Evolutionary conservation across 2,888 invertebrate species (phyloP), one percentile per base, ranked within the genome.

Genomic region (Patella depressa): DNA sequence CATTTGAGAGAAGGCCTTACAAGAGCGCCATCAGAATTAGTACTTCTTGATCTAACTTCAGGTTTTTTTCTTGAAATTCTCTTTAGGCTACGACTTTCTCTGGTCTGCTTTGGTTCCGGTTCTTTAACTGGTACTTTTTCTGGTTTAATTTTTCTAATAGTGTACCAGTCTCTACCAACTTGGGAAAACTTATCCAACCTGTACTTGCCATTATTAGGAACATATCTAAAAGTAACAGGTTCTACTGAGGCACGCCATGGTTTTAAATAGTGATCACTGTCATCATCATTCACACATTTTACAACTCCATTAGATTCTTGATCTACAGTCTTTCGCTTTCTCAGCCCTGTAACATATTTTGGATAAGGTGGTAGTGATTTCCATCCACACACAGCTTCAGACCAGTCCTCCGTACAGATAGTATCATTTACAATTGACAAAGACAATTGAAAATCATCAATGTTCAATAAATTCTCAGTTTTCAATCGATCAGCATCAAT

Each of bases 191-290:
- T 89, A n/a, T 81, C 74, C 9, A 84, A 83, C 73, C 89, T 80
- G 74, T 89, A 89, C 72, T 84, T 84, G 5, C 88, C 89, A 76
- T 88, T 89, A 75, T 88, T 86, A 19, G 84, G 82, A 19, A 89
- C 83, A 76, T 89, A 89, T 34, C 88, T 81, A 77, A 86, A 89
- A 0, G 89, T 89, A 14, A 84, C 85, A n/a, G 88, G 87, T 78
- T 89, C 89, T 2, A 89, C 87, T 73, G 86, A 85, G 15, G 85
- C 85, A 79, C 88, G 88, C 88, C 88, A 89, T 4, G 82, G 78
- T 14, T 86, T 82, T 17, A 82, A 78, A 17, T 83, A 81, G 45
- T 80, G 81, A 17, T 74, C 79, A 53, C 81, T 81, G 76, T 79
- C 83, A 59, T 86, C 87, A 65, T 86, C 86, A 76, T 80, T 82